These are phyloP conservation scores for Eulemur rufifrons DNA, from an alignment of 2,113 vertebrate genomes.

Conservation along the genomic window DNA sequence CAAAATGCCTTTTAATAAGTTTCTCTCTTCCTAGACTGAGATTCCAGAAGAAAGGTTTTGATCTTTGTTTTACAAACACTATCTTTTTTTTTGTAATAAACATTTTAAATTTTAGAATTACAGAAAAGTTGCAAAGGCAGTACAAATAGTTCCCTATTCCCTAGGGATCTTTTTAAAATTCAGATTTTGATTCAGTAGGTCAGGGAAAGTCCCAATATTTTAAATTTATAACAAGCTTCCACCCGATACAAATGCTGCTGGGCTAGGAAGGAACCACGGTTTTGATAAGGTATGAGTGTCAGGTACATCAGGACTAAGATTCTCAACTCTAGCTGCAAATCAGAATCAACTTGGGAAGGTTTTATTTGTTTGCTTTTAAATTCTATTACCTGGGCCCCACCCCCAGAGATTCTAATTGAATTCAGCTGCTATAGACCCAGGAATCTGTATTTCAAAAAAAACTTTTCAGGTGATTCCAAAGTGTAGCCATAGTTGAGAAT, in stretches of 20 bases:
- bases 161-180: neutral
- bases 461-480: neutral
- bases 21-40: slow-evolving; percentile 46
- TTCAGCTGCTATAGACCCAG: neutral
- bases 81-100: neutral
- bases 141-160: neutral
- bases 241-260: neutral
- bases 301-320: neutral
- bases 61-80: slow-evolving; percentile 32
- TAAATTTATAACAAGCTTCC: neutral
- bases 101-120: slow-evolving; percentile 5
- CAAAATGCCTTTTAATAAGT: slow-evolving; percentile 54
- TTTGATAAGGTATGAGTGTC: neutral
- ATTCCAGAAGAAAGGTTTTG: slow-evolving; percentile 35
- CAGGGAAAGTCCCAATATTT: neutral
- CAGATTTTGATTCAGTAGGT: neutral
- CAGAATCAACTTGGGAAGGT: neutral
- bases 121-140: neutral
- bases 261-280: neutral
- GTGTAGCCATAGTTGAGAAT: neutral
- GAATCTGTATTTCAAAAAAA: neutral
- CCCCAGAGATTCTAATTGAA: neutral
- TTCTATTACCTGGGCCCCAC: neutral
- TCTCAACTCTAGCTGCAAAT: neutral
- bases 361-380: neutral